Conservation (phyloP, 2,888 invertebrate species). For the Zhengitettix transpicula region DNA sequence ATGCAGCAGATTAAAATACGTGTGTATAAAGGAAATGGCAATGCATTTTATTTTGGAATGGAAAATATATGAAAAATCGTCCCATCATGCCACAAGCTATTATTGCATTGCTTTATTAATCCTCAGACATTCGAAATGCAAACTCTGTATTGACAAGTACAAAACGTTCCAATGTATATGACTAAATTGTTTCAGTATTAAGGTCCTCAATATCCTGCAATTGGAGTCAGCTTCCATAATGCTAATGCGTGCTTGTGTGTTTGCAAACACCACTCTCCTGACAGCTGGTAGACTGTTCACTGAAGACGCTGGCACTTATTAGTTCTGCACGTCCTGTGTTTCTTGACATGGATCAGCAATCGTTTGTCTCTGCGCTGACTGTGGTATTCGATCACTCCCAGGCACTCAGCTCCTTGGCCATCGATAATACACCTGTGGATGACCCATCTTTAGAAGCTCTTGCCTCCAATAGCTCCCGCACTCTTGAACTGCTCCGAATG, state of each 20-base stretch:
- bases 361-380: conserved; percentile 18
- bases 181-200: too few species aligned
- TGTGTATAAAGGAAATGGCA: too few species aligned
- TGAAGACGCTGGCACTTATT: conserved; percentile 18
- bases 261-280: neutral
- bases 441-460: conserved; percentile 15
- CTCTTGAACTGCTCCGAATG: conserved; percentile 19
- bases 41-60: too few species aligned
- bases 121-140: neutral
- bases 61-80: too few species aligned
- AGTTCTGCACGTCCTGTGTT: conserved; percentile 15
- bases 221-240: too few species aligned
- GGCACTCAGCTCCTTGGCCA: conserved; percentile 14
- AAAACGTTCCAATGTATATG: too few species aligned
- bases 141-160: too few species aligned
- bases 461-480: conserved; percentile 15
- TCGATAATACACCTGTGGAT: conserved; percentile 14
- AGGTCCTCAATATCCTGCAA: too few species aligned
- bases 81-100: too few species aligned
- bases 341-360: conserved; percentile 17
- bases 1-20: too few species aligned
- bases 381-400: conserved; percentile 16
- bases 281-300: conserved; percentile 5
- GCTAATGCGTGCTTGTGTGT: too few species aligned
- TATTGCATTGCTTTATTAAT: too few species aligned